A percentile compares a stretch with the other conserved stretches of the same genome.
phyloP scores from a whole-genome alignment of 2,888 invertebrate species.

The Ecliptopera silaceata region DNA sequence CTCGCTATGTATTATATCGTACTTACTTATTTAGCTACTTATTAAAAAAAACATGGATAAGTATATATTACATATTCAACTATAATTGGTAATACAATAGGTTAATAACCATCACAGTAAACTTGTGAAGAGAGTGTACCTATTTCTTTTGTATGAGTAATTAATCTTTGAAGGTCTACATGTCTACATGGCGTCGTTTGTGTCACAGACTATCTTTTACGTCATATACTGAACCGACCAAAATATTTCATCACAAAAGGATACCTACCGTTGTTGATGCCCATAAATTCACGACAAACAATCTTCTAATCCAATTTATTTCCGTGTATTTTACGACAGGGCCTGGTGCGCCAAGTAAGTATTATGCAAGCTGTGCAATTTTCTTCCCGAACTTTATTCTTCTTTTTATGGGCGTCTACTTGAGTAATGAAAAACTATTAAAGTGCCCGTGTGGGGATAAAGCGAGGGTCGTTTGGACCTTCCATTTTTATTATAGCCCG shows the following conservation, averaged over 20 bases:
- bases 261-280: conserved; percentile 42
- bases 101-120: too few species aligned
- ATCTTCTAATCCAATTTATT: conserved; percentile 65
- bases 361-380: conserved; percentile 79
- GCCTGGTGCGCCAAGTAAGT: conserved; percentile 46
- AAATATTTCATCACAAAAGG: conserved; percentile 3
- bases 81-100: too few species aligned
- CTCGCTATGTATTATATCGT: too few species aligned
- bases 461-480: conserved; percentile 73
- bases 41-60: too few species aligned
- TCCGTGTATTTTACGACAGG: conserved; percentile 62
- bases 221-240: too few species aligned
- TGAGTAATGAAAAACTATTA: conserved; percentile 82
- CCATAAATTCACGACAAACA: conserved; percentile 59
- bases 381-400: conserved; percentile 73
- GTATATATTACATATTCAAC: too few species aligned
- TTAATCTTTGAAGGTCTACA: too few species aligned
- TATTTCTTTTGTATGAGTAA: too few species aligned
- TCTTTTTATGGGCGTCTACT: conserved; percentile 74
- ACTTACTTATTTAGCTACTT: too few species aligned
- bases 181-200: too few species aligned
- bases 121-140: too few species aligned
- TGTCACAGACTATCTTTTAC: too few species aligned
- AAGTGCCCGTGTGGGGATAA: conserved; percentile 73
- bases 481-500: conserved; percentile 67